These are phyloP conservation scores for western clawed frog (Xenopus tropicalis) DNA, from an alignment of 2,113 vertebrate species.

Conservation along the genomic window UCB_Xtro_10.0 CM004443.2:36663001-36663500, in stretches of 20 bases:
- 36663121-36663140: slow-evolving; percentile 56
- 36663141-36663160: slow-evolving; percentile 71
- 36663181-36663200: slow-evolving; percentile 61
- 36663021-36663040: too few relatives aligned
- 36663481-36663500: too few relatives aligned
- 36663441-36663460: too few relatives aligned
- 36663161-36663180: slow-evolving; percentile 56
- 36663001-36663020: too few relatives aligned
- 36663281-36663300: slow-evolving; percentile 74
- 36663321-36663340: slow-evolving; percentile 65
- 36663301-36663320: slow-evolving; percentile 62
- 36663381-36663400: too few relatives aligned
- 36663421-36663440: too few relatives aligned
- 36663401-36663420: too few relatives aligned
- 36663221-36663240: slow-evolving; percentile 99
- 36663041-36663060: too few relatives aligned
- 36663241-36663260: slow-evolving; percentile 94
- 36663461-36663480: too few relatives aligned
- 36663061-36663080: too few relatives aligned
- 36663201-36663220: slow-evolving; percentile 99
- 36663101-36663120: slow-evolving; percentile 48
- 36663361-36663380: slow-evolving; percentile 58
- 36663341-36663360: slow-evolving; percentile 82
- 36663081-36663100: too few relatives aligned
- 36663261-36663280: slow-evolving; percentile 93